Evolutionary conservation across 2,888 invertebrate species (phyloP).

Genomic region (Malthinus seriepunctatus): DNA sequence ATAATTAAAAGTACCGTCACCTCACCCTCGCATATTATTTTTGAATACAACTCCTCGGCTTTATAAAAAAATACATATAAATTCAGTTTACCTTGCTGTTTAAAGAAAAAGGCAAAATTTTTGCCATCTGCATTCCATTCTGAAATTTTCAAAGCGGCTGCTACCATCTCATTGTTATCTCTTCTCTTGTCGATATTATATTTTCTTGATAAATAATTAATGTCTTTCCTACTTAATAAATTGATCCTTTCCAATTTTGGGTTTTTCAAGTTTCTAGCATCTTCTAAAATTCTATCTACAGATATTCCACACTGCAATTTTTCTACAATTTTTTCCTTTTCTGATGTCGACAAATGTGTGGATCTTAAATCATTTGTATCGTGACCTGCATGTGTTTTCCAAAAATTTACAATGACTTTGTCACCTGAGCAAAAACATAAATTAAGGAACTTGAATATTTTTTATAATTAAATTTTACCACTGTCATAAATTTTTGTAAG

Average conservation of each 20-base stretch:
- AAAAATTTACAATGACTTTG: neutral
- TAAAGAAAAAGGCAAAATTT: constrained; percentile 7
- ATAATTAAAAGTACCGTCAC: no score
- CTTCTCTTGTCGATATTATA: constrained; percentile 13
- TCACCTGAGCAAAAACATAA: neutral
- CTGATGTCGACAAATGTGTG: constrained; percentile 17
- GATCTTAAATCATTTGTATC: constrained; percentile 13
- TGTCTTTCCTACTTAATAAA: constrained; percentile 8
- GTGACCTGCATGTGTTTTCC: constrained; percentile 27
- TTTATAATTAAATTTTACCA: neutral
- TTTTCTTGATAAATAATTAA: constrained; percentile 22
- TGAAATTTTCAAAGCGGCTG: neutral
- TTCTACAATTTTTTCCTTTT: constrained; percentile 17
- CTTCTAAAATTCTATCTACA: constrained; percentile 20
- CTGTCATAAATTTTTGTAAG: neutral
- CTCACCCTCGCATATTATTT: neutral
- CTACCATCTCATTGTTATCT: neutral
- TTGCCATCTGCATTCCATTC: neutral
- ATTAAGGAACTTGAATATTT: neutral
- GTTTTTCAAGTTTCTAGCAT: constrained; percentile 22
- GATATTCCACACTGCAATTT: constrained; percentile 18
- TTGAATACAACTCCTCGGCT: neutral
- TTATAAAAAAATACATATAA: neutral
- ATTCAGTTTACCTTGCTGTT: neutral
- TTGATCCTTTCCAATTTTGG: no score